Percentiles rank a stretch among this genome's conserved stretches.
These are phyloP conservation scores for Drosophila grimshawi DNA, from an alignment of 1,140 invertebrate genomes.

Conservation along the genomic window DNA sequence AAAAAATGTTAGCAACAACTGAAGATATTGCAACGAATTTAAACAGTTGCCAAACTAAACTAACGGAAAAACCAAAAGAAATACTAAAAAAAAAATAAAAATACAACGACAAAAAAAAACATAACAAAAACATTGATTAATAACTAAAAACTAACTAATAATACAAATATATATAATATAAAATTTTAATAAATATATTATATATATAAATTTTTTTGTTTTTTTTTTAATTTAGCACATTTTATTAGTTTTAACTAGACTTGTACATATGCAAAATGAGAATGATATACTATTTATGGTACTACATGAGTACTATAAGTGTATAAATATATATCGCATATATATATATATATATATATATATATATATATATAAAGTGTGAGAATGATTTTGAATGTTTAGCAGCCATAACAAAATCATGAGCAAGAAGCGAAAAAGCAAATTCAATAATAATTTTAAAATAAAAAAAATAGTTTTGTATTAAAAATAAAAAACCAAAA, in stretches of 20 bases:
- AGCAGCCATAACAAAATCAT: constrained; percentile 20
- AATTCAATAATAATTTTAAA: constrained; percentile 80
- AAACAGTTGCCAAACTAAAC: constrained; percentile 81
- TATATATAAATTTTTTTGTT: constrained; percentile 55
- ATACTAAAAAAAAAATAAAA: constrained; percentile 38
- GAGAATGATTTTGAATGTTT: constrained; percentile 51
- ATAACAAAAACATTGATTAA: constrained; percentile 47
- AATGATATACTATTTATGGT: constrained; percentile 27
- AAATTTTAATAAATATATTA: constrained; percentile 73
- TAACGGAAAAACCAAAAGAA: constrained; percentile 44
- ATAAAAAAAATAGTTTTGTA: constrained; percentile 72
- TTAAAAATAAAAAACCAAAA: constrained; percentile 33
- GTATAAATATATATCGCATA: constrained; percentile 24
- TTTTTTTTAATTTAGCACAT: constrained; percentile 75
- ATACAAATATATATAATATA: constrained; percentile 63
- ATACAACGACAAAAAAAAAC: constrained; percentile 16
- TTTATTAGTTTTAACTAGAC: constrained; percentile 74
- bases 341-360: constrained; percentile 42
- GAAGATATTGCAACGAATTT: constrained; percentile 82
- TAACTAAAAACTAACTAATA: constrained; percentile 59
- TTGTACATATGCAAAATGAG: constrained; percentile 69
- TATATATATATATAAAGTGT: constrained; percentile 39
- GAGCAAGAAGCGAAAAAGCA: constrained; percentile 45
- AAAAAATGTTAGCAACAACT: constrained; percentile 73
- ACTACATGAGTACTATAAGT: constrained; percentile 25